These are phyloP conservation scores for Smutsia gigantea DNA, from an alignment of 2,797 vertebrate species.

Conservation along the genomic window DNA sequence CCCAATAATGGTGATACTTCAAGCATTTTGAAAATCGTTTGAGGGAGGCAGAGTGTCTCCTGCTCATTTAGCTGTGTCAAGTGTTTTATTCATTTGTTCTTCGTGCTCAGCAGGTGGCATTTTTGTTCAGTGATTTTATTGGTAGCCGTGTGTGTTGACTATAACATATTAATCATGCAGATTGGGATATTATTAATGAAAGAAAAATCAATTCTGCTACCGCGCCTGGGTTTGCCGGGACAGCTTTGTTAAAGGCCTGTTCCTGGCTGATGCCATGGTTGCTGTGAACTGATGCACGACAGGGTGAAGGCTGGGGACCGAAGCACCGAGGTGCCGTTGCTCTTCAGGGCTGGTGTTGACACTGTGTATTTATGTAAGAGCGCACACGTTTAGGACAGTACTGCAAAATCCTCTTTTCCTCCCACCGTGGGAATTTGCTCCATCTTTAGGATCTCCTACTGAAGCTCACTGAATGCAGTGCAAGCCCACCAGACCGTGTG, in stretches of 20 bases:
- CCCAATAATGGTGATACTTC: background rate
- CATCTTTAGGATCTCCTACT: background rate
- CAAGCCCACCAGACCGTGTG: background rate
- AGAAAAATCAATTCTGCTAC: slow-evolving; percentile 83
- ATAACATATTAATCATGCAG: slow-evolving; percentile 87
- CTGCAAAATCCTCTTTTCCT: slow-evolving; percentile 66
- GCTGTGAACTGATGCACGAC: slow-evolving; percentile 57
- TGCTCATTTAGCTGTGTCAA: background rate
- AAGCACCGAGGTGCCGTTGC: background rate
- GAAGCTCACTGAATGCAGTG: background rate
- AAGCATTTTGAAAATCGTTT: slow-evolving; percentile 11
- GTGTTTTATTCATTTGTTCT: slow-evolving; percentile 81
- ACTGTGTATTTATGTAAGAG: background rate
- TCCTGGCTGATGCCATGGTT: slow-evolving; percentile 71
- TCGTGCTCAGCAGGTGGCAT: slow-evolving; percentile 84
- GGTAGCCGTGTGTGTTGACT: slow-evolving; percentile 72
- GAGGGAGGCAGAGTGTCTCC: background rate
- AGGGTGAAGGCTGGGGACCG: slow-evolving; percentile 80
- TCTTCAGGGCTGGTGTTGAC: slow-evolving; percentile 21
- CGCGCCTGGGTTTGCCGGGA: slow-evolving; percentile 73
- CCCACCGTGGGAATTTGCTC: background rate
- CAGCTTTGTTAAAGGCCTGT: slow-evolving; percentile 80
- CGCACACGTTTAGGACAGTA: background rate
- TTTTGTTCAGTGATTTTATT: slow-evolving; percentile 82
- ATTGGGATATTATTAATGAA: slow-evolving; percentile 85